Percentiles rank a stretch among this genome's conserved stretches.
These are phyloP conservation scores for Leiothrix lutea DNA, from an alignment of 2,113 vertebrate genomes.

Conservation along the genomic window DNA sequence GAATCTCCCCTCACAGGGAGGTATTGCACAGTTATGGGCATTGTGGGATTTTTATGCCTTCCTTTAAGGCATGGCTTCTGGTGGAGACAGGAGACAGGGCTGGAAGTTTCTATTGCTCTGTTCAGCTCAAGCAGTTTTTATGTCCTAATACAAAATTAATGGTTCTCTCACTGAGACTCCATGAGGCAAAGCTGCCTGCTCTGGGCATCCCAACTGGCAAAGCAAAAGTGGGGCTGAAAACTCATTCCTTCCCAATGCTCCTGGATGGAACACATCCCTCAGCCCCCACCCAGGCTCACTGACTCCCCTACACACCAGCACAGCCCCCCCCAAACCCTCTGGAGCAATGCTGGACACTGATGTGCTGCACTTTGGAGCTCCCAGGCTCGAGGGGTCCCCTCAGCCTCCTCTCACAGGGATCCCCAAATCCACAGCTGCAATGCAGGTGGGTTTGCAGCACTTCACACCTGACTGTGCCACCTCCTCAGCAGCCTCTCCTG, in stretches of 20 bases:
- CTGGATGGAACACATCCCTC: background rate
- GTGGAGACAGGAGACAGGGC: conserved; percentile 15
- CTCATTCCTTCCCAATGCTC: background rate
- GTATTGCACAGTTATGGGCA: conserved; percentile 12
- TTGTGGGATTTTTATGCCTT: conserved; percentile 53
- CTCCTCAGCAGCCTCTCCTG: background rate
- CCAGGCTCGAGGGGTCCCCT: rapidly evolving
- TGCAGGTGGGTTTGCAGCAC: background rate
- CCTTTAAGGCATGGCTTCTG: conserved; percentile 30
- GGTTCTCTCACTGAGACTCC: background rate
- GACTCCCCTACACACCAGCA: background rate
- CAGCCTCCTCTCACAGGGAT: background rate
- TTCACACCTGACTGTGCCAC: background rate
- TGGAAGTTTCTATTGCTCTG: background rate
- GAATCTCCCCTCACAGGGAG: conserved; percentile 1
- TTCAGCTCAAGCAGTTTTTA: conserved; percentile 52
- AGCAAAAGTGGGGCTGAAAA: background rate
- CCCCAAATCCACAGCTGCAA: background rate
- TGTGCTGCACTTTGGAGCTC: background rate
- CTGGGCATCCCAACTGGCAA: background rate
- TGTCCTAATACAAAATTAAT: conserved; percentile 64
- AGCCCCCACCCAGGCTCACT: background rate
- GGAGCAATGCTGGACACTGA: background rate
- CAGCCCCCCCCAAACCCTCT: background rate
- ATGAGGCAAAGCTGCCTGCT: background rate